Base-by-base conservation (phyloP, 1,140 invertebrate species). In the Zaprionus ornatus region DNA sequence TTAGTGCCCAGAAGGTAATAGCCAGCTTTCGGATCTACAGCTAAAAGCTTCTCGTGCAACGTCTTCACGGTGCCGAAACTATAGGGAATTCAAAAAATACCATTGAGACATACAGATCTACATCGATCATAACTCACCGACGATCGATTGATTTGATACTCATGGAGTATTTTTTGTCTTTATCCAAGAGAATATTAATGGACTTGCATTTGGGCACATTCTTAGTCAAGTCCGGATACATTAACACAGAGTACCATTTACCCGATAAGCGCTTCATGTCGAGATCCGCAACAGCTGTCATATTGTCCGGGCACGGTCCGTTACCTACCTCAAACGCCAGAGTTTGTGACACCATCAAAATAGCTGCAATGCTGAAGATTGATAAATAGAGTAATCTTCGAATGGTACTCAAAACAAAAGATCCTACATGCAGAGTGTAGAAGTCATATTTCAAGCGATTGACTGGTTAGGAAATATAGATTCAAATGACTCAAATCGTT, bases 161-260 rank as follows among this genome's bases (percentile, higher is more conserved):
- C 0, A 17, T 45, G 40, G n/a, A 45, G 6, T 17, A 45, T 45
- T 27, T 23, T 6, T 45, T 52, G 0, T 25, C 7, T 4, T 25
- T 19, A 3, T 10, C 12, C 19, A 59, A 13, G 0, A 10, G 13
- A 9, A 65, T 55, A 1, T 40, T 25, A 10, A 52, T 35, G 4
- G 52, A 54, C 25, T 55, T 40, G 29, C 77, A 84, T 21, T 50
- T 63, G 17, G 12, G 1, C 6, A 70, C 0, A 3, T 19, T 48
- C 0, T 25, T 2, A 1, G 45, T 15, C 0, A 56, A 10, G 0
- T 4, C 12, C 0, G 70, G 56, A 60, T 64, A 79, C 23, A 65
- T 40, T 0, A 61, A 37, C 19, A 80, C 17, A 2, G 52, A 40
- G 35, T 85, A 81, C 82, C 82, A 85, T 12, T 45, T 72, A 5